A percentile compares a stretch with the other conserved stretches of the same genome.
phyloP scores from a whole-genome alignment of 2,888 invertebrate species.

The Diarsia brunnea region DNA sequence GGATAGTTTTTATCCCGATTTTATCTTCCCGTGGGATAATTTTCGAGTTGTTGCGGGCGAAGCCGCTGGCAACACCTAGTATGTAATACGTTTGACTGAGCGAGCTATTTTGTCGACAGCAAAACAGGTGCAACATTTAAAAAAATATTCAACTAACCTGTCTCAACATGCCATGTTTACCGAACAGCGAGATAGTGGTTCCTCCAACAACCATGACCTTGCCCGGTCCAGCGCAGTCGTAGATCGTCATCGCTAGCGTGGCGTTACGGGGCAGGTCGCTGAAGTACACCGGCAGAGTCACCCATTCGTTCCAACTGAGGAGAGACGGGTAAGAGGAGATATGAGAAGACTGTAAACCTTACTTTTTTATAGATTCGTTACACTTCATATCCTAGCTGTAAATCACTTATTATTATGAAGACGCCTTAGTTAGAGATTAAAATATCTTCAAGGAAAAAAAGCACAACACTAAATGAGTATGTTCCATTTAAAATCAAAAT shows the following conservation, averaged over 20 bases:
- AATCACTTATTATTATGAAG: neutral
- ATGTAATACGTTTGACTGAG: too few species aligned
- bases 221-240: slow-evolving; percentile 97
- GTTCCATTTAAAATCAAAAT: too few species aligned
- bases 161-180: slow-evolving; percentile 97
- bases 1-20: too few species aligned
- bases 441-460: neutral
- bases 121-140: neutral
- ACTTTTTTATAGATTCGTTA: neutral
- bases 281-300: slow-evolving; percentile 96
- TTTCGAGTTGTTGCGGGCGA: too few species aligned
- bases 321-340: neutral
- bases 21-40: too few species aligned
- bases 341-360: neutral
- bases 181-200: slow-evolving; percentile 97
- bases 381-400: neutral
- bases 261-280: slow-evolving; percentile 97
- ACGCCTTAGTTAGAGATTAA: neutral
- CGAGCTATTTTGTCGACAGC: too few species aligned
- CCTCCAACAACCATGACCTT: slow-evolving; percentile 97
- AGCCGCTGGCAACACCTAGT: too few species aligned
- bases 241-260: slow-evolving; percentile 96
- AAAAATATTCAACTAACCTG: slow-evolving; percentile 88
- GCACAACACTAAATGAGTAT: neutral
- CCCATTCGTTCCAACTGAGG: slow-evolving; percentile 99